Percentiles rank a stretch among this genome's conserved stretches.
Conservation (phyloP, 2,888 invertebrate genomes). For the Acanthopleura granulata region DNA sequence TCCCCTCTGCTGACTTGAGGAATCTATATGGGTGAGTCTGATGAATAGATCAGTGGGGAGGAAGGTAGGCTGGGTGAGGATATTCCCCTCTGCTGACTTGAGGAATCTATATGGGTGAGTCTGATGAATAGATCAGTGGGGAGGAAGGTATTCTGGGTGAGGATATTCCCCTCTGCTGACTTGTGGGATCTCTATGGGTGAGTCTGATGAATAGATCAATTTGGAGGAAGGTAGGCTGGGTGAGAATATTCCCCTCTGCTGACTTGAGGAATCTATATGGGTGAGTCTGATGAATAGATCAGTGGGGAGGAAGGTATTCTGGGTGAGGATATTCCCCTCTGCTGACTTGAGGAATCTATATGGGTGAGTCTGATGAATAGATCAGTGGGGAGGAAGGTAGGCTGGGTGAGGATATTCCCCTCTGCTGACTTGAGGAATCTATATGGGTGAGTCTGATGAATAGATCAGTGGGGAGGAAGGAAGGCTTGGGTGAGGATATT, state of each 20-base stretch:
- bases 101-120: too few species aligned
- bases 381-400: constrained; percentile 76
- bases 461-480: constrained; percentile 70
- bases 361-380: constrained; percentile 45
- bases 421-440: constrained; percentile 85
- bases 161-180: constrained; percentile 91
- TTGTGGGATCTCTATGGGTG: constrained; percentile 77
- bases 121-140: too few species aligned
- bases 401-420: constrained; percentile 92
- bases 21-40: constrained; percentile 64
- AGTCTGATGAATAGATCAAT: constrained; percentile 17
- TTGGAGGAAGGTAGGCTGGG: constrained; percentile 84
- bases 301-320: constrained; percentile 80
- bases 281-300: constrained; percentile 37
- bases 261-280: constrained; percentile 80
- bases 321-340: constrained; percentile 91
- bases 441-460: constrained; percentile 58
- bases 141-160: constrained; percentile 86
- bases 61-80: too few species aligned
- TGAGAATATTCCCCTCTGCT: constrained; percentile 89
- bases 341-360: constrained; percentile 82
- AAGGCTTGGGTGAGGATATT: constrained; percentile 93
- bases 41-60: too few species aligned
- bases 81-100: too few species aligned
- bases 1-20: constrained; percentile 91